Percentiles rank a stretch among this genome's conserved stretches.
These are phyloP conservation scores for Phallusia fumigata DNA, from an alignment of 23 tunicate genomes.

Conservation along the genomic window DNA sequence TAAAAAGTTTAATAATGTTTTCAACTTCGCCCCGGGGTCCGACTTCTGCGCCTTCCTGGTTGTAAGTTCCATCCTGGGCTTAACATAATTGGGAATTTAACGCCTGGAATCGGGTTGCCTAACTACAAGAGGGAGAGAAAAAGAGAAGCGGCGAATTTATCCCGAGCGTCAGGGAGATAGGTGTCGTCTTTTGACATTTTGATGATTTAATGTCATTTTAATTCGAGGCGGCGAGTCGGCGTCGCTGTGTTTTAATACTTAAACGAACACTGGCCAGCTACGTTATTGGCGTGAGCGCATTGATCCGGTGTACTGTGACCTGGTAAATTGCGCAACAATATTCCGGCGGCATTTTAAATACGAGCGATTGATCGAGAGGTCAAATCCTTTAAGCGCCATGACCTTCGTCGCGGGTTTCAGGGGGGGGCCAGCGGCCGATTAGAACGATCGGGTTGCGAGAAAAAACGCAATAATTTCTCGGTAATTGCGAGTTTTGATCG, in stretches of 20 bases:
- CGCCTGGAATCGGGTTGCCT: neutral
- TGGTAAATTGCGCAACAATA: neutral
- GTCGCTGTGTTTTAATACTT: neutral
- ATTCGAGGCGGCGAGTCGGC: neutral
- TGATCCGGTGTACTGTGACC: conserved; percentile 1
- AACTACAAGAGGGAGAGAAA: neutral
- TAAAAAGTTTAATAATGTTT: no score
- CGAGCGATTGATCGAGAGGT: neutral
- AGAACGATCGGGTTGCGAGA: neutral
- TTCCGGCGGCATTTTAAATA: neutral
- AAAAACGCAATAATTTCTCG: neutral
- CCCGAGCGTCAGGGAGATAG: neutral
- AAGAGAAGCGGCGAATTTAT: neutral
- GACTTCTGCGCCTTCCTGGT: no score
- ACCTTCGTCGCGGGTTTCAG: neutral
- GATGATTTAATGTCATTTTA: conserved; percentile 4
- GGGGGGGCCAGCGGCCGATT: neutral
- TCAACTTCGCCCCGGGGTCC: no score
- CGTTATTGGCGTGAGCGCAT: neutral
- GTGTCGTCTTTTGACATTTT: neutral
- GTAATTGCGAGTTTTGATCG: conserved; percentile 8
- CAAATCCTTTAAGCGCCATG: conserved; percentile 5
- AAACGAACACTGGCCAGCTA: neutral
- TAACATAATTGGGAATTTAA: neutral
- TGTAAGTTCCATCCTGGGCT: neutral